Evolutionary conservation across 2,113 vertebrate species (phyloP).

Genomic region (Pterocles burchelli): DNA sequence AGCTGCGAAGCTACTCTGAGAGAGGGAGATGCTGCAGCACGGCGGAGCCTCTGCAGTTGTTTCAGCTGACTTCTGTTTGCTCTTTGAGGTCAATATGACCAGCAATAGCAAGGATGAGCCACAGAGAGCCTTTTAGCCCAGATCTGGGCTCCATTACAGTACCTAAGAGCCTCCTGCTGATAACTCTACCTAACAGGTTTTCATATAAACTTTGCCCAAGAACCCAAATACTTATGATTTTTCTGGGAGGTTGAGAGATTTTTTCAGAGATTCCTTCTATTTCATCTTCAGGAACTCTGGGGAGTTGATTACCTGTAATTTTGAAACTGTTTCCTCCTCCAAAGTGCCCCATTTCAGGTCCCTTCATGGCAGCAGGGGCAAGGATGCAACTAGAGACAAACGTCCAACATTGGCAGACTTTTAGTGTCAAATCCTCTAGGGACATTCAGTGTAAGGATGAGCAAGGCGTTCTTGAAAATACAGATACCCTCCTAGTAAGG

Average conservation of each 20-base stretch:
- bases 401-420: neutral
- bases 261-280: neutral
- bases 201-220: neutral
- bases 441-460: neutral
- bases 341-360: neutral
- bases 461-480: neutral
- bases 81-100: neutral
- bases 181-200: neutral
- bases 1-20: neutral
- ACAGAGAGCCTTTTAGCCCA: neutral
- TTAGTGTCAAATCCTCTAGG: neutral
- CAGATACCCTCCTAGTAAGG: neutral
- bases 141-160: neutral
- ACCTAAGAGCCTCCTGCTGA: neutral
- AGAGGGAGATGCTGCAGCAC: neutral
- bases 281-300: neutral
- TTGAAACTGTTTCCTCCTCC: neutral
- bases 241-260: fast-evolving
- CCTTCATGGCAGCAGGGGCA: neutral
- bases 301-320: neutral
- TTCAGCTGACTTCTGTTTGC: neutral
- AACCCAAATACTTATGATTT: neutral
- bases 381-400: neutral
- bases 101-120: neutral
- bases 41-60: neutral